phyloP scores from a whole-genome alignment of 2,888 invertebrate genomes.

The Dolichopus griseipennis region DNA sequence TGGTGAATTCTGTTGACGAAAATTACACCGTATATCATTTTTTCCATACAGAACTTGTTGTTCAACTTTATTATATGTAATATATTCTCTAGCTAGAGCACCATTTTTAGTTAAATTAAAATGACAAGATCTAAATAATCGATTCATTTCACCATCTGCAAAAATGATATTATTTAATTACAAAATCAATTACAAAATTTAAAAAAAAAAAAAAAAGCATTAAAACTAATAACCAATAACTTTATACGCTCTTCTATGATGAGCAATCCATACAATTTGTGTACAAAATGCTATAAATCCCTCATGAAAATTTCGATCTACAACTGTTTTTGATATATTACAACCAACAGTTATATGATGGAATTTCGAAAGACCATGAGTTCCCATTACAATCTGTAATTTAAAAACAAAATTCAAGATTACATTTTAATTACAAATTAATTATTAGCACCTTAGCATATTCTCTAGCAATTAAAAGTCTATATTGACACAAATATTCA shows the following conservation, averaged over 20 bases:
- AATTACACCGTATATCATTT: conserved; percentile 34
- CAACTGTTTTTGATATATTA: conserved; percentile 31
- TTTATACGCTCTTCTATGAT: conserved; percentile 35
- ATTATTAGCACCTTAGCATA: conserved; percentile 29
- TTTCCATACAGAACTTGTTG: conserved; percentile 33
- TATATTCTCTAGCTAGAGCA: conserved; percentile 12
- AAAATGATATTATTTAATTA: not conserved
- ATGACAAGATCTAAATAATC: conserved; percentile 39
- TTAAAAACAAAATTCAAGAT: not conserved
- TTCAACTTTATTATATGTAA: conserved; percentile 30
- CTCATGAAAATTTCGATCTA: conserved; percentile 34
- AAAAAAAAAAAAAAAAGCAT: not conserved
- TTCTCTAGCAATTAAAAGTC: conserved; percentile 38
- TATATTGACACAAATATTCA: conserved; percentile 33
- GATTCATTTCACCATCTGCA: conserved; percentile 35
- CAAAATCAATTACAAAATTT: not conserved
- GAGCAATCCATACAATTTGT: conserved; percentile 37
- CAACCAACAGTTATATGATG: conserved; percentile 33
- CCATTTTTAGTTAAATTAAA: conserved; percentile 30
- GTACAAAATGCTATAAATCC: conserved; percentile 34
- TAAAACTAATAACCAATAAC: conserved; percentile 25
- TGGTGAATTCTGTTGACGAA: conserved; percentile 36
- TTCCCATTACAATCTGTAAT: conserved; percentile 31
- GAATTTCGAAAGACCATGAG: conserved; percentile 30
- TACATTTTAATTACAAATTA: not conserved